These are phyloP conservation scores for Ptilorrhoa leucosticta DNA, from an alignment of 2,113 vertebrate genomes.

Conservation along the genomic window DNA sequence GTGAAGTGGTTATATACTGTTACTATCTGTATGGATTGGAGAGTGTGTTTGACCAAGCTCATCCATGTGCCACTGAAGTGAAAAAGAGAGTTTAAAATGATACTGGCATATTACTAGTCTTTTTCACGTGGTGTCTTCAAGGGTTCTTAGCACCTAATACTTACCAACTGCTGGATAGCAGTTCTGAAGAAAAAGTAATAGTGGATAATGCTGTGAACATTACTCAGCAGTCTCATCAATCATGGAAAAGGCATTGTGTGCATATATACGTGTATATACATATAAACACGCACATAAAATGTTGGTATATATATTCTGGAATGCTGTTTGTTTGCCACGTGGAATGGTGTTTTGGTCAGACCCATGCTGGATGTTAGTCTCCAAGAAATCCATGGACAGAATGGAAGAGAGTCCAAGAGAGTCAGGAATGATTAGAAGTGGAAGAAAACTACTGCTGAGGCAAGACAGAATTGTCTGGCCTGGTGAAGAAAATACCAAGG, in stretches of 20 bases:
- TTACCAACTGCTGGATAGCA: neutral
- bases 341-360: neutral
- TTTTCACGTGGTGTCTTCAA: neutral
- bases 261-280: too few relatives aligned
- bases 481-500: neutral
- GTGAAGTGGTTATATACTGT: neutral
- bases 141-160: neutral
- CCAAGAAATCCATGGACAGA: neutral
- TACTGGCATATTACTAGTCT: neutral
- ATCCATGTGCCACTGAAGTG: neutral
- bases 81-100: neutral
- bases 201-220: neutral
- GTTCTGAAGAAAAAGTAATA: neutral
- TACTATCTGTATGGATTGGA: neutral
- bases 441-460: neutral
- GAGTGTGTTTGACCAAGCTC: neutral
- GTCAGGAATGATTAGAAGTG: neutral
- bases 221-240: neutral
- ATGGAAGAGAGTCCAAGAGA: neutral
- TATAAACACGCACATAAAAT: neutral
- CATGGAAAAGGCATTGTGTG: neutral
- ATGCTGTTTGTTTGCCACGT: neutral
- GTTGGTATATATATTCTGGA: neutral
- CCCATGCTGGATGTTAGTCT: rapidly evolving
- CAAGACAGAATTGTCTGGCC: neutral